A percentile compares a stretch with the other conserved stretches of the same genome.
phyloP scores from a whole-genome alignment of 2,888 invertebrate species.

The Tenthredo scrophulariae region DNA sequence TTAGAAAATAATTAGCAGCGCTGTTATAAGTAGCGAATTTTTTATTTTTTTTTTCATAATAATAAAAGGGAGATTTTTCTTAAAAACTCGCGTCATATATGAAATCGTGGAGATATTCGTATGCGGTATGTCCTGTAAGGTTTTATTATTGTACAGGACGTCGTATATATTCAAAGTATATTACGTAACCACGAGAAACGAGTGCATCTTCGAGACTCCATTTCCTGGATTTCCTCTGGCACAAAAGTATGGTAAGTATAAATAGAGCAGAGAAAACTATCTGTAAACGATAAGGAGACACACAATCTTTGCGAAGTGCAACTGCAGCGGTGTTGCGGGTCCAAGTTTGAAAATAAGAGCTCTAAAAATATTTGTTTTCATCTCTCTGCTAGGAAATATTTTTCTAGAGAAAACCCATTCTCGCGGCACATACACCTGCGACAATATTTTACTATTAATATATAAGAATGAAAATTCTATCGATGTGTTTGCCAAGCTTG shows the following conservation, averaged over 20 bases:
- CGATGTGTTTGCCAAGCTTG: not conserved
- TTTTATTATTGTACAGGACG: slow-evolving; percentile 2
- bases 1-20: not conserved
- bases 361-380: not conserved
- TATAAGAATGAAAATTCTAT: not conserved
- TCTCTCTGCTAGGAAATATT: not conserved
- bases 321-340: not conserved
- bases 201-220: slow-evolving; percentile 37
- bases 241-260: slow-evolving; percentile 35
- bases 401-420: not conserved
- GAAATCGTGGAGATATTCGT: not conserved
- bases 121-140: not conserved
- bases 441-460: slow-evolving; percentile 5
- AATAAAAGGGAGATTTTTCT: not conserved
- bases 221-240: slow-evolving; percentile 20
- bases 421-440: not conserved
- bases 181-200: slow-evolving; percentile 33
- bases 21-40: not conserved
- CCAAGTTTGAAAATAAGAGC: slow-evolving; percentile 8
- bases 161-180: slow-evolving; percentile 34
- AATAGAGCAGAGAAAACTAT: slow-evolving; percentile 28
- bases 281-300: slow-evolving; percentile 47
- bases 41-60: not conserved
- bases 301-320: slow-evolving; percentile 43
- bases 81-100: not conserved